Evolutionary conservation across 2,113 vertebrate species (phyloP).

Genomic region (Myanophis thanlyinensis): DNA sequence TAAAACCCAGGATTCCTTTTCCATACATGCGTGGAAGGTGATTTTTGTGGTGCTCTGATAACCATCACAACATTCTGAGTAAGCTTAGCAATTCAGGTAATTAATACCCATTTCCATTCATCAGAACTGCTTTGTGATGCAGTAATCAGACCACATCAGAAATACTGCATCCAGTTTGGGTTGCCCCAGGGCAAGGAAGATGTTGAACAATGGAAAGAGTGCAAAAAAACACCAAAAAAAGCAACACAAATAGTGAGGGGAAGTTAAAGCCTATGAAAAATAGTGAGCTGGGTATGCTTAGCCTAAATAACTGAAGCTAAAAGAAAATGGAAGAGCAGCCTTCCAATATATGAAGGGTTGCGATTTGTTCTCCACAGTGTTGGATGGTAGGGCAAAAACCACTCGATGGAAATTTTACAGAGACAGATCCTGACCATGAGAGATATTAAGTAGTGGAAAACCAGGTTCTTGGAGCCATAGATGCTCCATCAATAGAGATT

Average conservation of each 20-base stretch:
- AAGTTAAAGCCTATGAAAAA: not conserved
- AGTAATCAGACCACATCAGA: not conserved
- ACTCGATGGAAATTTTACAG: not conserved
- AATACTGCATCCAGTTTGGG: not conserved
- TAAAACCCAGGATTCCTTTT: not conserved
- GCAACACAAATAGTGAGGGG: not conserved
- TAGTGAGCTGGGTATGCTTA: not conserved
- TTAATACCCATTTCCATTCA: not conserved
- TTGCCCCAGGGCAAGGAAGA: not conserved
- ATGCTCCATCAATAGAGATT: not conserved
- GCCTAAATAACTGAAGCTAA: not conserved
- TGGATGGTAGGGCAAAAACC: not conserved
- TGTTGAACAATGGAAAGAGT: not conserved
- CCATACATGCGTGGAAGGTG: not conserved
- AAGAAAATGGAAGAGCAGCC: not conserved
- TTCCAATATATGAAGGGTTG: not conserved
- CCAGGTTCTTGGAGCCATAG: not conserved
- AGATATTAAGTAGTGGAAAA: not conserved
- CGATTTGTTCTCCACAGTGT: not conserved
- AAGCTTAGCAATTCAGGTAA: not conserved
- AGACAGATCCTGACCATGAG: not conserved
- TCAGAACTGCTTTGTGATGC: not conserved
- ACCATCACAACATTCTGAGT: not conserved
- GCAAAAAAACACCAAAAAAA: not conserved
- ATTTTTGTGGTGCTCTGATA: not conserved